Evolutionary conservation across 2,797 vertebrate species (phyloP).

Genomic region (Masticophis lateralis): DNA sequence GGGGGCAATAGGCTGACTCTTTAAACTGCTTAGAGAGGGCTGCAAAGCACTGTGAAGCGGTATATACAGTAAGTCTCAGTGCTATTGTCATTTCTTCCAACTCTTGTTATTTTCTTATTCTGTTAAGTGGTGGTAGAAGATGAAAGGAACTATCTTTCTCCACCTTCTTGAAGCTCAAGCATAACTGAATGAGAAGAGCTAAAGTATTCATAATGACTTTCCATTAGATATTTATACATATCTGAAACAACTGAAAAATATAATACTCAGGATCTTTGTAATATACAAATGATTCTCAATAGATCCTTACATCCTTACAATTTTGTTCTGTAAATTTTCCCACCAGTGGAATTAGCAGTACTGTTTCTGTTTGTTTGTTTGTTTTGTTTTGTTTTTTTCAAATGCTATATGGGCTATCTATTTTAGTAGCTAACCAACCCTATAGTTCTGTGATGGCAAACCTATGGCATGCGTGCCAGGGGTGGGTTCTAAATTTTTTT

Average conservation of each 20-base stretch:
- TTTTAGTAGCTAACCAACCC: neutral
- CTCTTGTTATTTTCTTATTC: too few species aligned
- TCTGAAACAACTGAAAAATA: too few species aligned
- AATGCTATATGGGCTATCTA: neutral
- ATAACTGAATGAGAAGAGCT: conserved; percentile 16
- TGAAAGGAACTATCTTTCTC: neutral
- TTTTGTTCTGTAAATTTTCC: neutral
- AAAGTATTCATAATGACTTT: neutral
- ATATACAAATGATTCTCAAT: neutral
- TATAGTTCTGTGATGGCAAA: neutral
- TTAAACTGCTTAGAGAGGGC: too few species aligned
- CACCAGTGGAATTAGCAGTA: neutral
- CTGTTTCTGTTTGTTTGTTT: neutral
- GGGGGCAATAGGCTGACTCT: too few species aligned
- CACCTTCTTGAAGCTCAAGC: neutral
- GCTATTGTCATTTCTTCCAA: too few species aligned
- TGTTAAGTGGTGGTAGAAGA: neutral
- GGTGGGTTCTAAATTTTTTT: too few species aligned
- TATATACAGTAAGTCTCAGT: too few species aligned
- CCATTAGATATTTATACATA: neutral
- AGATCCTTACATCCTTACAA: neutral
- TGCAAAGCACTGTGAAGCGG: too few species aligned
- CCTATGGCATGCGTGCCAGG: too few species aligned
- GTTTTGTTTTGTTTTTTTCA: neutral
- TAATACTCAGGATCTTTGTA: neutral